phyloP scores from a whole-genome alignment of 2,888 invertebrate species.

The Troides aeacus region DNA sequence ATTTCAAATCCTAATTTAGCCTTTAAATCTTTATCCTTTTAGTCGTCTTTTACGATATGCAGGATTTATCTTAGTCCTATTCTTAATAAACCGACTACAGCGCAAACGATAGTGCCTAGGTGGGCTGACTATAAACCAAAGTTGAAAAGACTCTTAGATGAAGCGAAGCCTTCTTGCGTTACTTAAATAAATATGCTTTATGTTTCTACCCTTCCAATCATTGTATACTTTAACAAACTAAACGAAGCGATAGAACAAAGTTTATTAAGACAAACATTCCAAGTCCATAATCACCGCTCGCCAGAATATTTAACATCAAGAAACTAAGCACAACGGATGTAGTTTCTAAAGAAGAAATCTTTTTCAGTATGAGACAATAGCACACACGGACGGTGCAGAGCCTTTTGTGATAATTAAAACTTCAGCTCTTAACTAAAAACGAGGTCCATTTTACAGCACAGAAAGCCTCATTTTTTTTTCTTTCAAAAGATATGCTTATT shows the following conservation, averaged over 20 bases:
- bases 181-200: not conserved
- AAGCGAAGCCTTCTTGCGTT: not conserved
- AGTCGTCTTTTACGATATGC: no score
- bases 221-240: not conserved
- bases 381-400: constrained; percentile 3
- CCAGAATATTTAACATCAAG: constrained; percentile 1
- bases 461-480: not conserved
- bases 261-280: not conserved
- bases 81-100: no score
- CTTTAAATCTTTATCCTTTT: no score
- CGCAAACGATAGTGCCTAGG: no score
- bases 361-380: constrained; percentile 11
- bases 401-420: constrained; percentile 18
- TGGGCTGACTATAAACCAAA: no score
- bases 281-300: not conserved
- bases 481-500: not conserved
- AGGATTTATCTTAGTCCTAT: no score
- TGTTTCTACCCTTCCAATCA: not conserved
- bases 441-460: constrained; percentile 1
- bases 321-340: constrained; percentile 2
- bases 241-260: not conserved
- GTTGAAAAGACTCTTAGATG: no score
- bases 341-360: not conserved
- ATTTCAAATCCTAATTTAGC: no score
- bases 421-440: not conserved